Evolutionary conservation across 1,140 invertebrate species (phyloP).

Genomic region (Galendromus occidentalis): DNA sequence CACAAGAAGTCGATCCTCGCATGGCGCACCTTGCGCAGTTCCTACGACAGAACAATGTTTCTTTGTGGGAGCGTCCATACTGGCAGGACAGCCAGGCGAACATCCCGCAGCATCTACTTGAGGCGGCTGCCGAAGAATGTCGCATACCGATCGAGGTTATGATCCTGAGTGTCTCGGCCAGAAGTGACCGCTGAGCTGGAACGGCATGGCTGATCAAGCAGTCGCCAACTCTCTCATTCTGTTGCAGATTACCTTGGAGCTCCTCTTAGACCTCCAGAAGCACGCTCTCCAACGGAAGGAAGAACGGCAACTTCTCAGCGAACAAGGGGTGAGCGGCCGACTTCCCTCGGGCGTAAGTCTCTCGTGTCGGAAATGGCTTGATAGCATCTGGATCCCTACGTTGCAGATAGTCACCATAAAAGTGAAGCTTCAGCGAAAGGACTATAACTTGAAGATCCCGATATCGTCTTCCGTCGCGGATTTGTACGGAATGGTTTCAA

Average conservation of each 20-base stretch:
- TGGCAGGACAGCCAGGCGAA: neutral
- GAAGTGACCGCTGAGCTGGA: neutral
- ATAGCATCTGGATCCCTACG: neutral
- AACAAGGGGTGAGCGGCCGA: neutral
- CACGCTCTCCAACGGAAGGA: neutral
- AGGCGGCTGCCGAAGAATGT: neutral
- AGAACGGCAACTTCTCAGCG: neutral
- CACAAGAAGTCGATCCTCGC: neutral
- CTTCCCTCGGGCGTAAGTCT: neutral
- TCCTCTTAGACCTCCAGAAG: neutral
- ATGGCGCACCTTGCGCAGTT: neutral
- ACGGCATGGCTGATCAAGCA: neutral
- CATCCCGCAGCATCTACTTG: neutral
- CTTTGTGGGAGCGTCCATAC: neutral
- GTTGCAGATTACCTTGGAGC: neutral
- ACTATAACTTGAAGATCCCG: neutral
- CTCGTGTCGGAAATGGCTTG: neutral
- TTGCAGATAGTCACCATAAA: neutral
- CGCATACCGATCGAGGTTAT: neutral
- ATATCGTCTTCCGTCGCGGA: neutral
- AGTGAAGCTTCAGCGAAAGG: neutral
- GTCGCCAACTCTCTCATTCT: neutral
- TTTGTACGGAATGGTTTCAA: neutral
- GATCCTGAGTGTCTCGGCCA: neutral
- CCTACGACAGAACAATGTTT: neutral